Evolutionary conservation across 1,140 invertebrate species (phyloP).

Genomic region (Drosophila jambulina): DNA sequence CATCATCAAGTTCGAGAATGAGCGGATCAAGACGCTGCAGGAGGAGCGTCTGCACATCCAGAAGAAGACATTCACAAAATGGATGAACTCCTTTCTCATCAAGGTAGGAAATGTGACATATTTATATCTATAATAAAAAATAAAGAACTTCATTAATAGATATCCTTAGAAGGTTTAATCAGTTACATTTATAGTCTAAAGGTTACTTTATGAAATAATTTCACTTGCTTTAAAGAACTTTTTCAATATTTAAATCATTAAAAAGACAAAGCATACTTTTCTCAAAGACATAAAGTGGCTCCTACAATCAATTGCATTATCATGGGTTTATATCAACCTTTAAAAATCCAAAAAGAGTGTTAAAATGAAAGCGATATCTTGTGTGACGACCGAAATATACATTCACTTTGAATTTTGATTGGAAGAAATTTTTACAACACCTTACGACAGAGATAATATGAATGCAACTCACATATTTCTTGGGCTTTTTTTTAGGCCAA

Average conservation of each 20-base stretch:
- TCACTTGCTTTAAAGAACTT: not conserved
- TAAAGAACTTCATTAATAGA: not conserved
- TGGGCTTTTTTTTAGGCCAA: constrained; percentile 88
- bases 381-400: not conserved
- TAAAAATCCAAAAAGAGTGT: not conserved
- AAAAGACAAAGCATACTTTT: not conserved
- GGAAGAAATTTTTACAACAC: constrained; percentile 22
- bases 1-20: constrained; percentile 97
- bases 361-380: constrained; percentile 15
- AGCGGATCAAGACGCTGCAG: constrained; percentile 97
- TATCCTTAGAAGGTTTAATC: not conserved
- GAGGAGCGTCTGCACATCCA: constrained; percentile 99
- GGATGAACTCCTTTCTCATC: constrained; percentile 99
- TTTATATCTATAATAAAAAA: not conserved
- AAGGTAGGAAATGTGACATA: constrained; percentile 89
- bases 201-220: not conserved
- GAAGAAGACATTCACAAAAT: constrained; percentile 99
- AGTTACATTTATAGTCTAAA: not conserved
- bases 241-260: not conserved
- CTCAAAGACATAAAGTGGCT: too few relatives aligned
- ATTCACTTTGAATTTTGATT: constrained; percentile 29
- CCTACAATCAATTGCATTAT: constrained; percentile 1
- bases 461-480: constrained; percentile 25
- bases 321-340: not conserved
- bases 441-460: constrained; percentile 2